Evolutionary conservation across 2,888 invertebrate genomes (phyloP).

Genomic region (Campoletis raptor): DNA sequence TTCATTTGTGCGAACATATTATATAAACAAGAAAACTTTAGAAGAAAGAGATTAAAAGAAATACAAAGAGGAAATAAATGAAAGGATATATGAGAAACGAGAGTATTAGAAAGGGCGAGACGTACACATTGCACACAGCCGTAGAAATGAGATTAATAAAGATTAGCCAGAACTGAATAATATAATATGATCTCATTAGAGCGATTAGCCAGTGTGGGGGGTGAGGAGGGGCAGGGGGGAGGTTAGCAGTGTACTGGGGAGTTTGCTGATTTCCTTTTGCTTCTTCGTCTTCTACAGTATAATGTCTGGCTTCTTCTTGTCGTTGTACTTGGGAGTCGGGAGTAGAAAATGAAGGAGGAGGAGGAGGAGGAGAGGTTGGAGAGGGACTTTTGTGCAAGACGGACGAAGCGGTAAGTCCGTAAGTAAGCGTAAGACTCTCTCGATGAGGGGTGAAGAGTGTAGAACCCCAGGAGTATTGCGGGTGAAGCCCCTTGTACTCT

Average conservation of each 20-base stretch:
- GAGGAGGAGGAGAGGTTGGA: slow-evolving; percentile 70
- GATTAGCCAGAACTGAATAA: slow-evolving; percentile 84
- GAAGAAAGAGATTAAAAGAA: slow-evolving; percentile 5
- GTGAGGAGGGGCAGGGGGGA: background rate
- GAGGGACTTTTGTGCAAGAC: slow-evolving; percentile 57
- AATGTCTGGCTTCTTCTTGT: slow-evolving; percentile 83
- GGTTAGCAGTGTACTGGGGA: background rate
- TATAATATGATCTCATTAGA: slow-evolving; percentile 84
- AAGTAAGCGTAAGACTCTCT: slow-evolving; percentile 82
- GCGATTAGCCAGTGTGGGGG: slow-evolving; percentile 81
- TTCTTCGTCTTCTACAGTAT: slow-evolving; percentile 72
- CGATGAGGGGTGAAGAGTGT: slow-evolving; percentile 70
- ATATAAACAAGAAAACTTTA: slow-evolving; percentile 2
- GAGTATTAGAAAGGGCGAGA: slow-evolving; percentile 15
- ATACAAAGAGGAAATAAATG: slow-evolving; percentile 18
- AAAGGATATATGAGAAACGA: slow-evolving; percentile 18
- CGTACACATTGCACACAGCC: slow-evolving; percentile 68
- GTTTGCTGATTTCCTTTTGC: slow-evolving; percentile 48
- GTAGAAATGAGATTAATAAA: slow-evolving; percentile 83
- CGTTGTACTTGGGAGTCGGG: slow-evolving; percentile 63
- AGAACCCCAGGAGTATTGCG: slow-evolving; percentile 68
- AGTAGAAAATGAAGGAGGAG: slow-evolving; percentile 33
- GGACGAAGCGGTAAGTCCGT: slow-evolving; percentile 76
- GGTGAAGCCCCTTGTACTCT: slow-evolving; percentile 79
- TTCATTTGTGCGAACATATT: background rate